These are phyloP conservation scores for Zoanthus solanderi DNA, from an alignment of 92 coral and sea anemone genomes.

Conservation along the genomic window DNA sequence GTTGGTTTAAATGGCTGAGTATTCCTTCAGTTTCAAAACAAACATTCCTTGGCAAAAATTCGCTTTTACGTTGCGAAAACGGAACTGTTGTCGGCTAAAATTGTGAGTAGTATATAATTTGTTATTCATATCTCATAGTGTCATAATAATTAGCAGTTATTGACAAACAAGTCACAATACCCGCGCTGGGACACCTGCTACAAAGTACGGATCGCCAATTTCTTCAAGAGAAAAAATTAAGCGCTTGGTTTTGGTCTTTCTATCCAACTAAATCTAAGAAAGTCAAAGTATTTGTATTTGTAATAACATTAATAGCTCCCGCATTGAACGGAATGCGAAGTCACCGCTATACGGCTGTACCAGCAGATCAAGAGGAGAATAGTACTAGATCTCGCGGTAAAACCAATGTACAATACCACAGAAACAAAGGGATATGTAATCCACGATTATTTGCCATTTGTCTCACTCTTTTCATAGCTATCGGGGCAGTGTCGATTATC, in stretches of 20 bases:
- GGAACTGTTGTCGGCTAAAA: background rate
- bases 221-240: conserved; percentile 11
- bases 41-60: too few species aligned
- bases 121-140: conserved; percentile 44
- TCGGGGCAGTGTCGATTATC: conserved; percentile 80
- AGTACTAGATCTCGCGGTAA: conserved; percentile 5
- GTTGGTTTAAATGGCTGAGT: too few species aligned
- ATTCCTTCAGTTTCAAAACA: too few species aligned
- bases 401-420: conserved; percentile 60
- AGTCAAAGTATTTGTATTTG: background rate
- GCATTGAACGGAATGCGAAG: conserved; percentile 6
- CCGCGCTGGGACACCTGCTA: conserved; percentile 20
- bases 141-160: background rate
- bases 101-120: background rate
- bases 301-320: too few species aligned
- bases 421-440: conserved; percentile 54
- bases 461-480: conserved; percentile 74
- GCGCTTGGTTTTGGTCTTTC: background rate
- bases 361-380: conserved; percentile 20
- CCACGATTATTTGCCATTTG: conserved; percentile 71
- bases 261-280: background rate
- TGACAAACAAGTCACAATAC: background rate
- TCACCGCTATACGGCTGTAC: conserved; percentile 9
- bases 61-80: too few species aligned
- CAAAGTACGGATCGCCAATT: background rate